Evolutionary conservation across 2,888 invertebrate genomes (phyloP).

Genomic region (Amblyjoppa proteus): DNA sequence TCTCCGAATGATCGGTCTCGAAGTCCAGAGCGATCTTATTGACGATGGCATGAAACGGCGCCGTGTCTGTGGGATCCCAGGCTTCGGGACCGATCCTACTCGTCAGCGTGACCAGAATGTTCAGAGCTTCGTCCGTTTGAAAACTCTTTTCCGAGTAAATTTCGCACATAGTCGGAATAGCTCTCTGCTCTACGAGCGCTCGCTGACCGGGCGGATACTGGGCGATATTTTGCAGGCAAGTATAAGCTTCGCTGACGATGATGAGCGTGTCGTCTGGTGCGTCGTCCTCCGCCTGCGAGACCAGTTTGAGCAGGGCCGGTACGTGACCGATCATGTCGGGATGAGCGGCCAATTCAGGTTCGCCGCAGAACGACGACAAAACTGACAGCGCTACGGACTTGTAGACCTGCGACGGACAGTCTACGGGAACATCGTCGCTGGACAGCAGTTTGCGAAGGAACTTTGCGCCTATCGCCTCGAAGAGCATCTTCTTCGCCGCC

Average conservation of each 20-base stretch:
- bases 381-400: conserved; percentile 96
- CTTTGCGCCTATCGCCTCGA: conserved; percentile 95
- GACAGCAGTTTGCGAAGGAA: conserved; percentile 93
- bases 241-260: conserved; percentile 94
- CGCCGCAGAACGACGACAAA: conserved; percentile 94
- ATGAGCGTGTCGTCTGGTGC: conserved; percentile 95
- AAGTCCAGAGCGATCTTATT: conserved; percentile 95
- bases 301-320: conserved; percentile 93
- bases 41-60: conserved; percentile 92
- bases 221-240: conserved; percentile 93
- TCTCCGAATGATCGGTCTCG: conserved; percentile 94
- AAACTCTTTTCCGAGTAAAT: conserved; percentile 95
- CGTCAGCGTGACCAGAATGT: conserved; percentile 91
- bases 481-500: conserved; percentile 91
- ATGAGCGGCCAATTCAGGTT: conserved; percentile 92
- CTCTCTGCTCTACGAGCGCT: conserved; percentile 91
- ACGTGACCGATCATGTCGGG: conserved; percentile 94
- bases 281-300: conserved; percentile 93
- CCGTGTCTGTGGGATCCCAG: conserved; percentile 91
- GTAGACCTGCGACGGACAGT: conserved; percentile 95
- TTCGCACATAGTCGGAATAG: conserved; percentile 93
- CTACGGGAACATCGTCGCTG: conserved; percentile 92
- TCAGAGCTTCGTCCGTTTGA: conserved; percentile 95
- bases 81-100: conserved; percentile 90
- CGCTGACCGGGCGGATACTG: conserved; percentile 92